Base-by-base conservation (phyloP, 2,797 vertebrate species). In the Gadopsis bispinosus region DNA sequence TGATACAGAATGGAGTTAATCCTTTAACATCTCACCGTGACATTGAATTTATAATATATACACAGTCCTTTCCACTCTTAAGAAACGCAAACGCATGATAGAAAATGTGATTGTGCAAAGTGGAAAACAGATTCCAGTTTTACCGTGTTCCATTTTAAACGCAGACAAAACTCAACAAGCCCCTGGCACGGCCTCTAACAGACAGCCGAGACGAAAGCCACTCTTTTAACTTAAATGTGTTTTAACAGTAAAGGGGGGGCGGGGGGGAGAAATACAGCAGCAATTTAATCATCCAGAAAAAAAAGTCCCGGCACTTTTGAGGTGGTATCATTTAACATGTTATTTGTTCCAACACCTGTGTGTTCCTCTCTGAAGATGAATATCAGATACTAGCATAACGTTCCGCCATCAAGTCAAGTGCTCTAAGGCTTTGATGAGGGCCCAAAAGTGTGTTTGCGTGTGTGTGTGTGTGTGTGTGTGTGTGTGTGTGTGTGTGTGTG, bases 281-380 rank as follows among this genome's bases (percentile, higher is more conserved):
- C 84, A 88, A 84, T 89, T 89, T 88, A 89, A 92, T 92, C 87
- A 86, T 75, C 77, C 80, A 61, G 80, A 87, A 79, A 85, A 69
- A 80, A 86, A 88, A 81, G 66, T 75, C 69, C 64, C 87, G 82
- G 81, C 83, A 86, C 88, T 85, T 92, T 79, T 90, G 87, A 91
- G 85, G 87, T 77, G 81, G 89, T 92, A 85, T 94, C 91, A 51
- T 91, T 93, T 92, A 83, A 90, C 90, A 82, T 89, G 89, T 87
- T 90, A 85, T 91, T 91, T 91, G 83, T 93, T 93, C 90, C 88
- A 89, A 86, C 91, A 93, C 91, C 93, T 93, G 91, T 88, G 91
- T 90, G 91, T 88, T 90, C 86, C 77, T 64, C 83, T 83, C 87
- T 90, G 84, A 88, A 91, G 88, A 90, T 87, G 86, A 89, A 86